Base-by-base conservation (phyloP, 2,113 vertebrate genomes). In the Myotis lucifugus region DNA sequence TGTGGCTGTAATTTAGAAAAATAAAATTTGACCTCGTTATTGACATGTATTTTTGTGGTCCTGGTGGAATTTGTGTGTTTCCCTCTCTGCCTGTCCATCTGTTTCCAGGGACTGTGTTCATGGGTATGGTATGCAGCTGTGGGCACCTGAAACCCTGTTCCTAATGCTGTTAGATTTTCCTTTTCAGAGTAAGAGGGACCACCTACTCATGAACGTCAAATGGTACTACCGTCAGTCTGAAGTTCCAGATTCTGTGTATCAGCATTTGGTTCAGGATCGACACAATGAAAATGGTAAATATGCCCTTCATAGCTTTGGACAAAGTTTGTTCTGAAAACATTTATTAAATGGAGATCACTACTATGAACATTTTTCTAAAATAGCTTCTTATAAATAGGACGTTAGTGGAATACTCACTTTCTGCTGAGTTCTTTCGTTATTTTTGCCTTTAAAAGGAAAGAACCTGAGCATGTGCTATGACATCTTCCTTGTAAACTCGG, bases 141-240 rank as follows among this genome's bases (percentile, higher is more conserved):
- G 85, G 34, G 8, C 90, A 42, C 92, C 70, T 23, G 61, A 3
- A 91, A 95, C 56, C 86, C 88, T 95, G 78, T 85, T 59, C 96
- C 97, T 95, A 98, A 97, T 97, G 90, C 66, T 91, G 91, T 97
- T 94, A 96, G 98, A 96, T 97, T 93, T 98, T 98, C 94, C 98
- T 93, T 99, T 98, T 91, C 99, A 99, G 99, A 99, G 99, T 98
- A 99, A 99, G 99, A 99, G 99, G 98, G 99, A 99, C 99, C 99
- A 99, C 98, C 99, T 99, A 97, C 98, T 99, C 97, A 99, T 99
- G 99, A 99, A 99, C 97, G 99, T 99, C 97, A 99, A 99, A 98
- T 99, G 99, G 99, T 99, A 99, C 99, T 99, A 99, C 98, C 99
- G 99, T 98, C 99, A 99, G 96, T 99, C 99, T 95, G 99, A 99